Conservation (phyloP, 2,797 vertebrate species). For the Allobates femoralis region DNA sequence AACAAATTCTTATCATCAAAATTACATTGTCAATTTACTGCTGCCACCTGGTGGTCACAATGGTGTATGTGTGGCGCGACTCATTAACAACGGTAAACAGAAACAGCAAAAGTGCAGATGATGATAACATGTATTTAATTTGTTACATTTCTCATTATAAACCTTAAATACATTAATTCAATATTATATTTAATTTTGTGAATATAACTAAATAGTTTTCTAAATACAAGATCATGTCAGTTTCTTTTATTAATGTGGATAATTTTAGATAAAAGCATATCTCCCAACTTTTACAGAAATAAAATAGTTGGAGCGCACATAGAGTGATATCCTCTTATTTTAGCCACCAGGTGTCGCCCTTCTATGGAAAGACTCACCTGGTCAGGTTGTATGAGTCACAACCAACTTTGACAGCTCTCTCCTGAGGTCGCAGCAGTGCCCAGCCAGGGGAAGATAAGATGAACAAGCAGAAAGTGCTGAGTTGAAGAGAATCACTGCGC, state of each 20-base stretch:
- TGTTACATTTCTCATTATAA: neutral
- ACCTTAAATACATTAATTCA: neutral
- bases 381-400: no score
- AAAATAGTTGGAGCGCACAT: no score
- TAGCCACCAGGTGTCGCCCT: no score
- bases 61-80: slow-evolving; percentile 31
- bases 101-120: neutral
- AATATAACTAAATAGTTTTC: neutral
- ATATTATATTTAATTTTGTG: neutral
- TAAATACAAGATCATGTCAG: neutral
- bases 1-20: neutral
- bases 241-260: neutral
- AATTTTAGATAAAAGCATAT: neutral
- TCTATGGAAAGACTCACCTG: no score
- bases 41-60: slow-evolving; percentile 56
- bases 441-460: no score
- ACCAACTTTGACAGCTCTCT: no score
- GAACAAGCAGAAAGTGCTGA: no score
- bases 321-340: no score
- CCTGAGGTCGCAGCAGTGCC: no score
- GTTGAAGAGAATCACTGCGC: no score
- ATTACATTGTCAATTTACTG: slow-evolving; percentile 8
- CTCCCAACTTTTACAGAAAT: no score
- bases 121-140: neutral
- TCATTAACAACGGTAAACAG: no score